These are phyloP conservation scores for Yponomeuta plumbellus DNA, from an alignment of 2,888 invertebrate species.

Conservation along the genomic window DNA sequence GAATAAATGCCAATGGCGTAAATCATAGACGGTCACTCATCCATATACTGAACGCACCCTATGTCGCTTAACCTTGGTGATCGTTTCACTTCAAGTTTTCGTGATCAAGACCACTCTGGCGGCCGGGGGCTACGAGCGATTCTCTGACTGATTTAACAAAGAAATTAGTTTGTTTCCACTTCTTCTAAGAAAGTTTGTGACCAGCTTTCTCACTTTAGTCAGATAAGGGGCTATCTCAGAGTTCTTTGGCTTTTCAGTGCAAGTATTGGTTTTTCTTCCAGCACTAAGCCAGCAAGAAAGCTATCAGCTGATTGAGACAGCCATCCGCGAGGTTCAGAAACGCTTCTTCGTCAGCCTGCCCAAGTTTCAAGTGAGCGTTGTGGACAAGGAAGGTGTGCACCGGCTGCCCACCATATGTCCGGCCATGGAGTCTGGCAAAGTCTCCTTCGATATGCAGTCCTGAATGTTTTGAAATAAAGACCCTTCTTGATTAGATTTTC, in stretches of 20 bases:
- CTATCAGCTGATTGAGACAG: constrained; percentile 87
- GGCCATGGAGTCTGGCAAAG: not conserved
- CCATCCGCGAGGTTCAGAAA: constrained; percentile 91
- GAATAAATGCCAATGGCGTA: no score
- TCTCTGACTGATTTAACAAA: no score
- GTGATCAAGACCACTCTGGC: no score
- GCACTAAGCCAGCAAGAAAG: constrained; percentile 86
- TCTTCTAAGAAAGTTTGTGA: no score
- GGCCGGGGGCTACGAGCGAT: no score
- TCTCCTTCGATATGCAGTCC: not conserved
- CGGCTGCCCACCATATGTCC: constrained; percentile 78
- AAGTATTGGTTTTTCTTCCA: constrained; percentile 37
- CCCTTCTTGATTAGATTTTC: not conserved
- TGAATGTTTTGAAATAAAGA: not conserved
- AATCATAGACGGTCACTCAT: no score
- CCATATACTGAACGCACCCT: no score
- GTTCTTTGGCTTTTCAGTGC: not conserved
- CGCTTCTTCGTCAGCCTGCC: constrained; percentile 92
- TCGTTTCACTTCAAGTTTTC: no score
- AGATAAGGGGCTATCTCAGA: no score
- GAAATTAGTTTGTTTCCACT: no score
- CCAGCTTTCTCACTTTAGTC: no score
- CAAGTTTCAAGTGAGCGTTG: constrained; percentile 89
- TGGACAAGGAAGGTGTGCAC: constrained; percentile 88
- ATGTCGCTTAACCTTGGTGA: no score